phyloP scores from a whole-genome alignment of 2,888 invertebrate species.

The Escarpia spicata region DNA sequence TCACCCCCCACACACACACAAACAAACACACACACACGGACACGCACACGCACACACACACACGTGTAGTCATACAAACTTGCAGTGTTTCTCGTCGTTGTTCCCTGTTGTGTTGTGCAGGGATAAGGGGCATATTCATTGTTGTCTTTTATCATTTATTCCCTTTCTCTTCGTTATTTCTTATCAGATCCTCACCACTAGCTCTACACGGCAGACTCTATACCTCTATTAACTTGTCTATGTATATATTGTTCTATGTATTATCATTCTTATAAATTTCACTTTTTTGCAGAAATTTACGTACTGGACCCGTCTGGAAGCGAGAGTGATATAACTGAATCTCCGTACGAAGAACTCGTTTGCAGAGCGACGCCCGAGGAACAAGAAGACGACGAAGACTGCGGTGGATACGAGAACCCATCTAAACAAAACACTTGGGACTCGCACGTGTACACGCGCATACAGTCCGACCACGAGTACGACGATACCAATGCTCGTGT shows the following conservation, averaged over 20 bases:
- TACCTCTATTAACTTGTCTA: too few relatives aligned
- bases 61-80: too few relatives aligned
- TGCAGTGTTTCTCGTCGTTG: too few relatives aligned
- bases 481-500: not conserved
- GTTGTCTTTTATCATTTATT: too few relatives aligned
- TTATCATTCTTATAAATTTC: not conserved
- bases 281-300: not conserved
- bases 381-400: not conserved
- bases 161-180: too few relatives aligned
- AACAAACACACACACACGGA: accelerated
- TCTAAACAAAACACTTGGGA: not conserved
- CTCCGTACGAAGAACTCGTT: not conserved
- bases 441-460: conserved; percentile 5
- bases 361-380: not conserved
- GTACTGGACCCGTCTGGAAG: not conserved
- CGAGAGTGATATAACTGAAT: not conserved
- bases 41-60: too few relatives aligned
- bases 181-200: too few relatives aligned
- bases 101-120: too few relatives aligned
- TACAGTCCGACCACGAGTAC: not conserved
- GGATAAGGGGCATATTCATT: too few relatives aligned
- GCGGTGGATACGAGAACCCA: not conserved
- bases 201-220: too few relatives aligned
- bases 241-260: too few relatives aligned
- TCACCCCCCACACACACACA: too few relatives aligned